Evolutionary conservation across 2,888 invertebrate species (phyloP).

Genomic region (Oscheius sp.): DNA sequence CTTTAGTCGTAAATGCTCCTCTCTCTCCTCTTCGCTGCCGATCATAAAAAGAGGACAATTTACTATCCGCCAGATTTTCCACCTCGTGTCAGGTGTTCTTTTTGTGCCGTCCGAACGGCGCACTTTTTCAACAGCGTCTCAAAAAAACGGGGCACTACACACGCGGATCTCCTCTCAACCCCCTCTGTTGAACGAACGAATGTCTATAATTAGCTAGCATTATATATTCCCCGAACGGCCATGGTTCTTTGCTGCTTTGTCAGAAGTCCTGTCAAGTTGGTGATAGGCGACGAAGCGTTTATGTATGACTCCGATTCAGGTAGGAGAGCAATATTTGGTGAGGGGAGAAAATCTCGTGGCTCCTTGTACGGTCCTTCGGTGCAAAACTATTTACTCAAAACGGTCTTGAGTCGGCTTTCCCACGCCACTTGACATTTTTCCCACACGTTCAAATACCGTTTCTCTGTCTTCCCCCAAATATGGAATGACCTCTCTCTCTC

Average conservation of each 20-base stretch:
- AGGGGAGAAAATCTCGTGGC: not conserved
- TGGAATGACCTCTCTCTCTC: not conserved
- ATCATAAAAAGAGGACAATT: not conserved
- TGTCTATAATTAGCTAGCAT: conserved; percentile 20
- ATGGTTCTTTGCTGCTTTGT: conserved; percentile 17
- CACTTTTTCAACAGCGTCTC: conserved; percentile 14
- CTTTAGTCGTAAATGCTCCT: conserved; percentile 2
- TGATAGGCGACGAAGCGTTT: conserved; percentile 29
- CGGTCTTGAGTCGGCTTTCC: conserved; percentile 17
- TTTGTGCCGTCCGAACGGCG: not conserved
- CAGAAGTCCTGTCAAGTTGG: not conserved
- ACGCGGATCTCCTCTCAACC: not conserved
- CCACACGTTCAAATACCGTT: conserved; percentile 14
- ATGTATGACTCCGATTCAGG: conserved; percentile 7
- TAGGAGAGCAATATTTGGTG: not conserved
- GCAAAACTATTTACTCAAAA: conserved; percentile 3
- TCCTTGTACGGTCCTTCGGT: not conserved
- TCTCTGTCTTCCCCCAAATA: not conserved
- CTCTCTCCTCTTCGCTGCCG: not conserved
- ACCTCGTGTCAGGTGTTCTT: conserved; percentile 13
- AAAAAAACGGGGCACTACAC: conserved; percentile 15
- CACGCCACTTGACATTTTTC: conserved; percentile 18
- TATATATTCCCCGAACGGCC: conserved; percentile 6
- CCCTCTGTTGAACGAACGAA: conserved; percentile 18
- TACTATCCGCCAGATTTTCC: conserved; percentile 3